Evolutionary conservation across 2,113 vertebrate genomes (phyloP).

Genomic region (Tor tambroides): DNA sequence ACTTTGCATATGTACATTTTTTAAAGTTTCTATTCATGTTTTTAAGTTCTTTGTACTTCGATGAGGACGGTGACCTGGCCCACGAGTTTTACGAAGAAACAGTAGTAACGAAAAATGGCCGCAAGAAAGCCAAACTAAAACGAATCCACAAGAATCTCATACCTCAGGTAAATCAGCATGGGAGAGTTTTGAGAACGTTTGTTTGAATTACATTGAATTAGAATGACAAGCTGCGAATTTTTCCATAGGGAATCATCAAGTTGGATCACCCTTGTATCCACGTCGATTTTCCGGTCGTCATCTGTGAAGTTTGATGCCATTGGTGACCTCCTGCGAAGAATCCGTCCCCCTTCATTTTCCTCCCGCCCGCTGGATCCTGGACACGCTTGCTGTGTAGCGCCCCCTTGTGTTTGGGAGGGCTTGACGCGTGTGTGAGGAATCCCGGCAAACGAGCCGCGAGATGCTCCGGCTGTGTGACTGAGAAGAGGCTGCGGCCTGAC

Average conservation of each 20-base stretch:
- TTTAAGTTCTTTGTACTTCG: slow-evolving; percentile 92
- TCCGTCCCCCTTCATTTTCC: slow-evolving; percentile 61
- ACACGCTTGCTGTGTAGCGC: slow-evolving; percentile 27
- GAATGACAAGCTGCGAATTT: neutral
- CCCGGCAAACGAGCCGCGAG: neutral
- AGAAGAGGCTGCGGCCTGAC: slow-evolving; percentile 14
- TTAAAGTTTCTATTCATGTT: neutral
- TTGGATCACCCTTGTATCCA: slow-evolving; percentile 95
- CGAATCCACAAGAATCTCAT: slow-evolving; percentile 95
- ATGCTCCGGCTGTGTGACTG: neutral
- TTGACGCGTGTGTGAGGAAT: slow-evolving; percentile 28
- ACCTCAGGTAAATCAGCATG: slow-evolving; percentile 86
- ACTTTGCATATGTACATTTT: neutral
- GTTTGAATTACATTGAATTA: neutral
- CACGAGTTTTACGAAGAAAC: slow-evolving; percentile 99
- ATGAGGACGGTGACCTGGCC: slow-evolving; percentile 96
- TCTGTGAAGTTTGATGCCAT: slow-evolving; percentile 89
- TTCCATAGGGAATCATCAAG: slow-evolving; percentile 90
- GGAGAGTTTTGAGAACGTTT: neutral
- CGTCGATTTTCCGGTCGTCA: slow-evolving; percentile 96
- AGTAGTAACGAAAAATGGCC: slow-evolving; percentile 95
- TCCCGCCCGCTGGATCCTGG: slow-evolving; percentile 17
- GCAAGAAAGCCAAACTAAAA: slow-evolving; percentile 94
- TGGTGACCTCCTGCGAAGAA: slow-evolving; percentile 57
- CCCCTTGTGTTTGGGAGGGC: slow-evolving; percentile 19